These are phyloP conservation scores for Sphaerophoria taeniata DNA, from an alignment of 2,888 invertebrate genomes.

Conservation along the genomic window DNA sequence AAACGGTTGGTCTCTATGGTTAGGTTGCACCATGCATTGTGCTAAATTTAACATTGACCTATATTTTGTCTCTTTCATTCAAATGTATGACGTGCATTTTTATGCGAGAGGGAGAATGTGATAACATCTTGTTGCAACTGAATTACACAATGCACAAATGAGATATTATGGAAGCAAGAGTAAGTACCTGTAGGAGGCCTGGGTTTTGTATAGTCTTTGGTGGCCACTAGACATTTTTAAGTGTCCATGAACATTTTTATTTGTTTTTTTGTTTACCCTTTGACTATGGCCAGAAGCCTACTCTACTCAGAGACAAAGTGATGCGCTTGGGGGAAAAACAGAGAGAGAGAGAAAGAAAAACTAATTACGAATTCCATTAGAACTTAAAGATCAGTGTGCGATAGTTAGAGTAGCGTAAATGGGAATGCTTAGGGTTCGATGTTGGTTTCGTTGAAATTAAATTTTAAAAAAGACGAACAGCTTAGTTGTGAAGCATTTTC, in stretches of 20 bases:
- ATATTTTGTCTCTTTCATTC: conserved; percentile 44
- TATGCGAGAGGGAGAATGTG: too few species aligned
- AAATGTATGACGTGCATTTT: too few species aligned
- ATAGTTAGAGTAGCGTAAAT: conserved; percentile 38
- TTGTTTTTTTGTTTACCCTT: conserved; percentile 17
- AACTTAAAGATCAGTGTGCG: conserved; percentile 28
- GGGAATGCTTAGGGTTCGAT: not conserved
- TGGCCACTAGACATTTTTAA: not conserved
- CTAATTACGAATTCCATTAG: conserved; percentile 55
- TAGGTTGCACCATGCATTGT: not conserved
- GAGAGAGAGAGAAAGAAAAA: conserved; percentile 12
- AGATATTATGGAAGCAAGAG: not conserved
- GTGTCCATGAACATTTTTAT: not conserved
- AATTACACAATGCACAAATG: conserved; percentile 15
- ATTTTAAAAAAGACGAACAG: too few species aligned
- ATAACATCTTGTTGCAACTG: conserved; percentile 1
- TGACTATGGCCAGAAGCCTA: not conserved
- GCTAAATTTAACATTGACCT: conserved; percentile 61
- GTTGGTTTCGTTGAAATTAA: not conserved
- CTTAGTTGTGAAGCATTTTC: too few species aligned
- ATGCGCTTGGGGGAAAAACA: conserved; percentile 23
- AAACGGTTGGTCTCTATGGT: not conserved
- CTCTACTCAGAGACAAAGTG: conserved; percentile 9
- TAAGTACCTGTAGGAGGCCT: conserved; percentile 43
- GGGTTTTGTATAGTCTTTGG: not conserved